phyloP scores from a whole-genome alignment of 53 echinoderm and acorn worm species.

The Arbacia lixula region DNA sequence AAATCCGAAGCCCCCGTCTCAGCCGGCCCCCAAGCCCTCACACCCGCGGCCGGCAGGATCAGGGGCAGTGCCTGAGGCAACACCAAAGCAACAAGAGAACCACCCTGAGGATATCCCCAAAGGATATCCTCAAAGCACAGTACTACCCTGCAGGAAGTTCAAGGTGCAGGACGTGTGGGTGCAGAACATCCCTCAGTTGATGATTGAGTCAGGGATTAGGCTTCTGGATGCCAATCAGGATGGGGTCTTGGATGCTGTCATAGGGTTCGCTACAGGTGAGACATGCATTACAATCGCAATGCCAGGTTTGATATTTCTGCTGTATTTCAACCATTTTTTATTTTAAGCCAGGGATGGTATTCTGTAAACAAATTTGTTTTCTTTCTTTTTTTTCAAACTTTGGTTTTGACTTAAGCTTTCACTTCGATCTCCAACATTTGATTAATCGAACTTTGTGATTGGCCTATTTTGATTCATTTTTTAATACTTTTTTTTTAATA shows the following conservation, averaged over 20 bases:
- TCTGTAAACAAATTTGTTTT: no score
- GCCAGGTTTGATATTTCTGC: background rate
- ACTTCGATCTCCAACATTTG: no score
- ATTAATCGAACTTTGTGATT: no score
- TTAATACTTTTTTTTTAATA: no score
- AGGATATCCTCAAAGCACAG: conserved; percentile 18
- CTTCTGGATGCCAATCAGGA: conserved; percentile 89
- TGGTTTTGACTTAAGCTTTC: no score
- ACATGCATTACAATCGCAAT: background rate
- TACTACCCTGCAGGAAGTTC: conserved; percentile 77
- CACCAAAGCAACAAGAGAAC: background rate
- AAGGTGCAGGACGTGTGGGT: conserved; percentile 88
- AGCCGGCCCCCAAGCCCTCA: background rate
- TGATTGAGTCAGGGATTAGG: conserved; percentile 85
- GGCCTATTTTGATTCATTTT: no score
- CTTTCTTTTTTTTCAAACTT: no score
- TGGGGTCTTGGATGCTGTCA: conserved; percentile 76
- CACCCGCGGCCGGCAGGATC: background rate
- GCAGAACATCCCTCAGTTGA: conserved; percentile 78
- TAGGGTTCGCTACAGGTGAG: conserved; percentile 89
- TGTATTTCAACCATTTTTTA: no score
- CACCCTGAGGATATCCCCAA: background rate
- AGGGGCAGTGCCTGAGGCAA: no score
- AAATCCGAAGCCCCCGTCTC: background rate
- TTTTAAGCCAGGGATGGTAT: no score